A percentile compares a stretch with the other conserved stretches of the same genome.
These are phyloP conservation scores for Pteromalus puparum DNA, from an alignment of 1,140 invertebrate species.

Conservation along the genomic window DNA sequence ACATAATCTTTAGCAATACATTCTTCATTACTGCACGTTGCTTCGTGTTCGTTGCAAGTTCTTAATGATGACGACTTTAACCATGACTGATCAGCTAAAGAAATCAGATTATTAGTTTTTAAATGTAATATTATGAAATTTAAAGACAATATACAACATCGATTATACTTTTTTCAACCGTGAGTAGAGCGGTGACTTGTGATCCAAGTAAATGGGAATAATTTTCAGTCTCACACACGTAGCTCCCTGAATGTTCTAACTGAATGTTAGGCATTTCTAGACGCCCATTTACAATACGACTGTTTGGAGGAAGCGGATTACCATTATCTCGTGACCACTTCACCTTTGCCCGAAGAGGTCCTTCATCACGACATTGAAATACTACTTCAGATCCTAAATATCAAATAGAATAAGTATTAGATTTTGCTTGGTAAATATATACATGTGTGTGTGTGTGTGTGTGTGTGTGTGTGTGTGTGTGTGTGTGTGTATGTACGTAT, in stretches of 20 bases:
- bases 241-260: slow-evolving; percentile 84
- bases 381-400: slow-evolving; percentile 89
- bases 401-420: slow-evolving; percentile 21
- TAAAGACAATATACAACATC: neutral
- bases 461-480: too few relatives aligned
- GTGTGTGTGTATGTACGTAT: too few relatives aligned
- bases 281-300: slow-evolving; percentile 83
- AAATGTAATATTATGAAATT: neutral
- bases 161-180: slow-evolving; percentile 81
- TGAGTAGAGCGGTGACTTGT: slow-evolving; percentile 79
- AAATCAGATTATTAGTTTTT: neutral
- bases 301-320: slow-evolving; percentile 82
- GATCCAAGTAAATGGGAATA: slow-evolving; percentile 78
- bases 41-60: slow-evolving; percentile 85
- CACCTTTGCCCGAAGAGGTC: slow-evolving; percentile 83
- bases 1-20: slow-evolving; percentile 89
- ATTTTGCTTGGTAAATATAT: neutral
- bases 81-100: slow-evolving; percentile 70
- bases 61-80: slow-evolving; percentile 70
- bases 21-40: slow-evolving; percentile 92
- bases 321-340: slow-evolving; percentile 85
- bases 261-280: slow-evolving; percentile 91
- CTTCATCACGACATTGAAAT: slow-evolving; percentile 94
- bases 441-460: too few relatives aligned
- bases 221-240: slow-evolving; percentile 87